Conservation (phyloP, 2,888 invertebrate species). For the Eilema sororculum region DNA sequence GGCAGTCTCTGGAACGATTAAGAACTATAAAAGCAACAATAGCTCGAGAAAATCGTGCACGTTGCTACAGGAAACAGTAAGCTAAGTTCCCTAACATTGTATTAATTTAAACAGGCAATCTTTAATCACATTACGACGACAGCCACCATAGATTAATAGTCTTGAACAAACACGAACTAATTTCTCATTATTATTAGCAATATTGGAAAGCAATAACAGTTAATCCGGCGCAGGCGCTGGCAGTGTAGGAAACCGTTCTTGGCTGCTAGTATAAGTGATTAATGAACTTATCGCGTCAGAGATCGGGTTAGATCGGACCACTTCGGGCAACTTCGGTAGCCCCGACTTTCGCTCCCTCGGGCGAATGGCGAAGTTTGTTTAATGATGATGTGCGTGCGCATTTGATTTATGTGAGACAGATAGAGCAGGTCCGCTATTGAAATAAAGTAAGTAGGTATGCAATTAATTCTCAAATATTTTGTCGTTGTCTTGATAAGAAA, state of each 20-base stretch:
- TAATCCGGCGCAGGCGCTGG: constrained; percentile 32
- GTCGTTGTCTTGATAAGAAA: constrained; percentile 13
- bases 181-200: constrained; percentile 42
- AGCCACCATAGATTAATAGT: constrained; percentile 27
- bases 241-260: constrained; percentile 43
- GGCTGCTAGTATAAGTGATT: constrained; percentile 62
- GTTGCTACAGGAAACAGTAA: neutral
- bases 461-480: constrained; percentile 10
- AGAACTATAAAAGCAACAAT: neutral
- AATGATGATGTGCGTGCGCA: constrained; percentile 50
- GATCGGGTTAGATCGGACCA: constrained; percentile 53
- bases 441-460: constrained; percentile 13
- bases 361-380: constrained; percentile 55
- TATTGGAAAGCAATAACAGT: constrained; percentile 46
- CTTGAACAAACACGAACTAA: constrained; percentile 31
- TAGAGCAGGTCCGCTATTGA: constrained; percentile 16
- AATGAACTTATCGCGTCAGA: constrained; percentile 69
- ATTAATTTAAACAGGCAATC: neutral
- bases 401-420: constrained; percentile 47
- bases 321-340: constrained; percentile 56
- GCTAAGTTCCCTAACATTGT: neutral
- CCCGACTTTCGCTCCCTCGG: constrained; percentile 74
- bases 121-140: constrained; percentile 1
- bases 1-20: neutral
- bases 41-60: neutral